Percentiles rank a stretch among this genome's conserved stretches.
These are phyloP conservation scores for Drosophila hydei DNA, from an alignment of 1,140 invertebrate species.

Conservation along the genomic window DNA sequence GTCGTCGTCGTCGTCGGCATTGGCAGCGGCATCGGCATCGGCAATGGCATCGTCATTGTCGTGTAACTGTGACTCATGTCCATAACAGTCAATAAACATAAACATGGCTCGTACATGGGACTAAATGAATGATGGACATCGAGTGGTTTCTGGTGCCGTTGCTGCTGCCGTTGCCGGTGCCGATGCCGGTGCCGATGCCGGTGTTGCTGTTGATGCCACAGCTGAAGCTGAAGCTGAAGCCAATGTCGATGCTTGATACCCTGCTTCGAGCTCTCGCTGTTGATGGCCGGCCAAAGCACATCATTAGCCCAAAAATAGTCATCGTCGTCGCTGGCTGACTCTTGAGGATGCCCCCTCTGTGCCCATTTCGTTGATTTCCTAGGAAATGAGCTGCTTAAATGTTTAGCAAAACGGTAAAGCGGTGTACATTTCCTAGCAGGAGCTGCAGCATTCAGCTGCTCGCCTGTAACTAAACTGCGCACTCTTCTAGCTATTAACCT, in stretches of 20 bases:
- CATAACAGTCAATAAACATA: constrained; percentile 83
- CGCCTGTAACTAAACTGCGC: constrained; percentile 36
- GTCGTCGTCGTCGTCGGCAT: constrained; percentile 38
- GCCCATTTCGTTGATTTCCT: constrained; percentile 72
- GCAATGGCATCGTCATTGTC: constrained; percentile 33
- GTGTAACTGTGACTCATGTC: constrained; percentile 81
- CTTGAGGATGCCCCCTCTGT: constrained; percentile 33
- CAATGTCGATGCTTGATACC: constrained; percentile 3
- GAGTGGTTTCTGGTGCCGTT: constrained; percentile 59
- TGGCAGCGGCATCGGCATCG: constrained; percentile 32
- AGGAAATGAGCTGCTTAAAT: constrained; percentile 81
- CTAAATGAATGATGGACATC: constrained; percentile 81
- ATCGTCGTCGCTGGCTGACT: constrained; percentile 33
- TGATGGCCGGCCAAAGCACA: constrained; percentile 51
- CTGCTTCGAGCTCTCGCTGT: constrained; percentile 4
- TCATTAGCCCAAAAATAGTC: constrained; percentile 82
- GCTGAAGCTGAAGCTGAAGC: neutral
- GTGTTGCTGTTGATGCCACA: no score
- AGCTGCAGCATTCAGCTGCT: constrained; percentile 7
- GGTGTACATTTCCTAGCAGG: constrained; percentile 64
- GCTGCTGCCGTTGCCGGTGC: constrained; percentile 20
- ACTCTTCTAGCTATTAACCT: constrained; percentile 76
- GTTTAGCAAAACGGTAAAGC: constrained; percentile 75
- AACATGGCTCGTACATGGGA: constrained; percentile 72
- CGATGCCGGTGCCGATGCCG: neutral